Base-by-base conservation (phyloP, 2,797 vertebrate species). In the Rhabdomys pumilio region DNA sequence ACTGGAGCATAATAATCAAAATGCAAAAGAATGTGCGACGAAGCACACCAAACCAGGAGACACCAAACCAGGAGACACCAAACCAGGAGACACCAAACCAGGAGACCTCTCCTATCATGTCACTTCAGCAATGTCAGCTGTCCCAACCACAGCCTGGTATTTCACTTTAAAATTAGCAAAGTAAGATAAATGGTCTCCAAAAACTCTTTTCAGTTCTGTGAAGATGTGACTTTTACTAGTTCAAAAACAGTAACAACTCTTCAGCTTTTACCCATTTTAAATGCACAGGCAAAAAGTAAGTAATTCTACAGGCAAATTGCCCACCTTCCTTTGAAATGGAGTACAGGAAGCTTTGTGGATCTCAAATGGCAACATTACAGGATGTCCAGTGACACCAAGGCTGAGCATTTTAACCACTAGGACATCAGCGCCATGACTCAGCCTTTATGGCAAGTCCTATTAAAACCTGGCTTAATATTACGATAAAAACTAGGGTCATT, bases 101-200 rank as follows among this genome's bases (percentile, higher is more conserved):
- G 53, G 31, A 96, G 67, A 90, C 17, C 19, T 20, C 81, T 61
- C 5, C 80, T 4, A 79, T 6, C 61, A 6, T n/a, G 69, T 89
- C 38, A 69, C 15, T 65, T 47, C 77, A 19, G 44, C 3, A 1
- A 79, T 59, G 29, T 91, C 50, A 38, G 19, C 90, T 91, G 93
- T 89, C 80, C 67, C 17, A 92, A 93, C 19, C 12, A 41, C 7
- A 41, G n/a, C 1, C 55, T 38, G 3, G 59, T 59, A 85, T 94
- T 95, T 72, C n/a, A 90, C 44, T 92, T 86, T 44, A 95, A 94
- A 97, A 91, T 2, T 14, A 95, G 29, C 38, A 63, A 20, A 96
- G 86, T 83, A 90, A 38, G 38, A 55, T 85, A 89, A 41, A 84
- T 83, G 47, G 79, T 75, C 65, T 94, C 47, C 79, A 86, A 96